Conservation (phyloP, 2,888 invertebrate genomes). For the Brachycybe producta region DNA sequence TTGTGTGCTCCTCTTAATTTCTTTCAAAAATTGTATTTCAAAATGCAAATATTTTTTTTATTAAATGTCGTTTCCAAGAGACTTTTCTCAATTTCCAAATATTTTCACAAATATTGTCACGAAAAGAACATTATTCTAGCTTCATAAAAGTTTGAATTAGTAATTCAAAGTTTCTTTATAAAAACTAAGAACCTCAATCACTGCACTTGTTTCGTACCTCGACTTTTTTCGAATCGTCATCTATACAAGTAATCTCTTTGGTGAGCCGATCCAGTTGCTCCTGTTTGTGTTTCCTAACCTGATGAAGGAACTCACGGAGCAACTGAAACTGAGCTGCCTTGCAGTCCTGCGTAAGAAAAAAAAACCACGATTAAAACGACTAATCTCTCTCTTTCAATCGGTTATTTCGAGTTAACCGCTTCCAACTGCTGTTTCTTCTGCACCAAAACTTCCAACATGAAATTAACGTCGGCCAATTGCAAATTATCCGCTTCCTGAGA, state of each 20-base stretch:
- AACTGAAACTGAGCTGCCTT: constrained; percentile 62
- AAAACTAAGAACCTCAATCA: not conserved
- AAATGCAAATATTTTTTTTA: too few relatives aligned
- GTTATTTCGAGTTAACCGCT: constrained; percentile 42
- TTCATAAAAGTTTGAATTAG: too few relatives aligned
- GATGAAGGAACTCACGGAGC: constrained; percentile 68
- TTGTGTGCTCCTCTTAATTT: too few relatives aligned
- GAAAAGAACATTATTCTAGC: too few relatives aligned
- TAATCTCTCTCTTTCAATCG: not conserved
- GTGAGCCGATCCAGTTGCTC: constrained; percentile 35
- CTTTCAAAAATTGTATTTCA: too few relatives aligned
- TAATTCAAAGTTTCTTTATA: too few relatives aligned
- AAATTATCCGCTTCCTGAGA: constrained; percentile 33
- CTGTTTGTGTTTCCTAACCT: constrained; percentile 58
- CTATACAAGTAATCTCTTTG: constrained; percentile 30
- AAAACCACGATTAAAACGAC: not conserved
- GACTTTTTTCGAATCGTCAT: constrained; percentile 30
- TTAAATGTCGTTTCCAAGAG: too few relatives aligned
- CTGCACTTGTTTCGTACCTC: constrained; percentile 25
- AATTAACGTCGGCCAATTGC: constrained; percentile 63
- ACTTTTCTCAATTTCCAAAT: too few relatives aligned
- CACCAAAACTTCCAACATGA: constrained; percentile 63
- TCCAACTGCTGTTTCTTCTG: constrained; percentile 66
- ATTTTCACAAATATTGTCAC: too few relatives aligned
- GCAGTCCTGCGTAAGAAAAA: constrained; percentile 32